phyloP scores from a whole-genome alignment of 2,113 vertebrate genomes.

The Malurus alboscapulatus region DNA sequence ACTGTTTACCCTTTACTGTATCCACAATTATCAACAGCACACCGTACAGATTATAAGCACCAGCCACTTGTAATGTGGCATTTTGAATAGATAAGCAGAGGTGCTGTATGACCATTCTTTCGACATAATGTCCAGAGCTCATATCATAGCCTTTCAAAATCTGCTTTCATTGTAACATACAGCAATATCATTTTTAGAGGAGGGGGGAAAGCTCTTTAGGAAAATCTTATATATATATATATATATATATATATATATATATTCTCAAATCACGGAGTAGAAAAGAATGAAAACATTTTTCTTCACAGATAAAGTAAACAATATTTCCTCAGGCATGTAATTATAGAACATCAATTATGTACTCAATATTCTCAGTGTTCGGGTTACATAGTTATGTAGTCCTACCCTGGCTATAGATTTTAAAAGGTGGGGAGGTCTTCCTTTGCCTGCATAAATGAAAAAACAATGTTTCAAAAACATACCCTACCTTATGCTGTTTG shows the following conservation, averaged over 20 bases:
- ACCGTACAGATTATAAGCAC: slow-evolving; percentile 77
- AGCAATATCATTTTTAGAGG: slow-evolving; percentile 9
- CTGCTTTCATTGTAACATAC: slow-evolving; percentile 38
- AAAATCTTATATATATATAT: not conserved
- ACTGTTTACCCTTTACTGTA: slow-evolving; percentile 84
- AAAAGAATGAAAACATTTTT: slow-evolving; percentile 39
- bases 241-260: not conserved
- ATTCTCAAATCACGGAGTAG: not conserved
- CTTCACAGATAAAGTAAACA: slow-evolving; percentile 32
- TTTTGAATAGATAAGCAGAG: slow-evolving; percentile 80
- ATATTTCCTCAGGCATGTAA: slow-evolving; percentile 12
- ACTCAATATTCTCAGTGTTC: not conserved
- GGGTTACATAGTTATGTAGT: not conserved
- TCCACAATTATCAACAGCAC: slow-evolving; percentile 82
- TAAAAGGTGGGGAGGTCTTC: slow-evolving; percentile 41
- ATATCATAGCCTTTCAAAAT: slow-evolving; percentile 42
- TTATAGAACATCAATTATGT: slow-evolving; percentile 23
- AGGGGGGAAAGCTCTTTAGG: not conserved
- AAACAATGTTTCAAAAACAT: slow-evolving; percentile 62
- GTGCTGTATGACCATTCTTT: slow-evolving; percentile 70
- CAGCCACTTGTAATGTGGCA: slow-evolving; percentile 78
- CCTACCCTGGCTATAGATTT: slow-evolving; percentile 34
- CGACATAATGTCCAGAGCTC: slow-evolving; percentile 64
- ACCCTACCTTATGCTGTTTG: slow-evolving; percentile 71
- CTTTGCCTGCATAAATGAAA: slow-evolving; percentile 52